phyloP scores from a whole-genome alignment of 2,888 invertebrate species.

The Stenodema calcarata region DNA sequence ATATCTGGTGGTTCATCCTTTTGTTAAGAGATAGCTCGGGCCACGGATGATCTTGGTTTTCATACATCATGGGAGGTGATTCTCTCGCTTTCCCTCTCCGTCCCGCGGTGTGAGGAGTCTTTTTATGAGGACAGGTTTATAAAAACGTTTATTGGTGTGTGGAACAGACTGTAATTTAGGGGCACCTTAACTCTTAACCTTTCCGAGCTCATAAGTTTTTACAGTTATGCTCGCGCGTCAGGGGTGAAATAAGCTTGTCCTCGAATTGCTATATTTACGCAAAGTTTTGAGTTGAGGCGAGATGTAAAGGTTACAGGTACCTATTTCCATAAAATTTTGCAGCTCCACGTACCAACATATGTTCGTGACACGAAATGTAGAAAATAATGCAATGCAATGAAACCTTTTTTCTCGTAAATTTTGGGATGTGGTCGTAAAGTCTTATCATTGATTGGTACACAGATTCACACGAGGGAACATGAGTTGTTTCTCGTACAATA shows the following conservation, averaged over 20 bases:
- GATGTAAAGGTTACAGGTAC: too few species aligned
- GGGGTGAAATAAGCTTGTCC: background rate
- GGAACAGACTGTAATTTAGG: background rate
- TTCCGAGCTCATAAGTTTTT: background rate
- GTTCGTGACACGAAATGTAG: too few species aligned
- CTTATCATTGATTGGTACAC: too few species aligned
- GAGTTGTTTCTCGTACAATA: too few species aligned
- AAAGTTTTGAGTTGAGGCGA: background rate
- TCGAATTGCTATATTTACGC: background rate
- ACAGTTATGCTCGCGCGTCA: background rate
- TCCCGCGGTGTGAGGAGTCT: background rate
- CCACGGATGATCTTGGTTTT: background rate
- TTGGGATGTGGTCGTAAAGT: too few species aligned
- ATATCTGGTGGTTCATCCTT: background rate
- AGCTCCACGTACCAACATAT: too few species aligned
- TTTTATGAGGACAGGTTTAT: background rate
- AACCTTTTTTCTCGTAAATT: too few species aligned
- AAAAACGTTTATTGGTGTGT: background rate
- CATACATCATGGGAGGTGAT: background rate
- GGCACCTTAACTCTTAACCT: background rate
- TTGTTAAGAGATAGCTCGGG: background rate
- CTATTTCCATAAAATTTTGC: too few species aligned
- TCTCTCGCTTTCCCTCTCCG: background rate
- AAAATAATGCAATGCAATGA: too few species aligned
- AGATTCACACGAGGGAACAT: too few species aligned